Conservation (phyloP, 1,140 invertebrate genomes). For the Cepaea nemoralis region DNA sequence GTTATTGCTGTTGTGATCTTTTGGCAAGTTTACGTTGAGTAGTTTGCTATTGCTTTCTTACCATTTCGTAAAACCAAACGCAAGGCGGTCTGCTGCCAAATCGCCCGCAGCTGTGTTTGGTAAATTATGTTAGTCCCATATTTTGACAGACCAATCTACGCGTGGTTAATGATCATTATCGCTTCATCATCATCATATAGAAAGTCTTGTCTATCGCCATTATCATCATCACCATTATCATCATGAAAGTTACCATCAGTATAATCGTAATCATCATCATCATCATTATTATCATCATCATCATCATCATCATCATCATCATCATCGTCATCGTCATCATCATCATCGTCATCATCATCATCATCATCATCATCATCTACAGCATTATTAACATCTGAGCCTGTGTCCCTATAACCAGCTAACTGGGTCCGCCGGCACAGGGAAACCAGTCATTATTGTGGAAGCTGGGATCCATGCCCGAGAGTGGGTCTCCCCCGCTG, state of each 20-base stretch:
- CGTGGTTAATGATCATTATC: too few species aligned
- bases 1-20: too few species aligned
- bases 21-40: too few species aligned
- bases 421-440: neutral
- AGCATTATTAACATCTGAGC: neutral
- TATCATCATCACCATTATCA: neutral
- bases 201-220: too few species aligned
- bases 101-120: too few species aligned
- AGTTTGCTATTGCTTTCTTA: too few species aligned
- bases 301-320: conserved; percentile 21
- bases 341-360: neutral
- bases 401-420: neutral
- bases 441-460: conserved; percentile 58
- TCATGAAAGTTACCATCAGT: conserved; percentile 48
- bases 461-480: conserved; percentile 72
- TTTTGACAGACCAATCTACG: too few species aligned
- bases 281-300: conserved; percentile 43
- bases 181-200: too few species aligned
- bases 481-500: conserved; percentile 73
- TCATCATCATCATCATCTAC: neutral
- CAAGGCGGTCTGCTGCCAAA: too few species aligned
- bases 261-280: conserved; percentile 49
- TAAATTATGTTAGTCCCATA: too few species aligned
- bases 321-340: neutral
- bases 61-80: too few species aligned